phyloP scores from a whole-genome alignment of 2,888 invertebrate species.

The Cephus pygmeus region DNA sequence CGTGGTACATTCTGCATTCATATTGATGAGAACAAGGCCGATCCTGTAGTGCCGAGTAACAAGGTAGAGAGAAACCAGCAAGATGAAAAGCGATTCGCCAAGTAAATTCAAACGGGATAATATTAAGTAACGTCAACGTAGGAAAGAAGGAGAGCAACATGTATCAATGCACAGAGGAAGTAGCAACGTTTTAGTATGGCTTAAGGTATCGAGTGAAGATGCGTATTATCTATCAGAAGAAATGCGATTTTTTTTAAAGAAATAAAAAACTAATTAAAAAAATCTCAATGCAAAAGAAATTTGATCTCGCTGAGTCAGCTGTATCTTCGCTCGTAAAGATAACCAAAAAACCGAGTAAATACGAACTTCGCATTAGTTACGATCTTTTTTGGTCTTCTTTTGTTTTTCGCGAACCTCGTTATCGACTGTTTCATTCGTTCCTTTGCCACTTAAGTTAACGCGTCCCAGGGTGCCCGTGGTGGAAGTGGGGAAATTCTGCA shows the following conservation, averaged over 20 bases:
- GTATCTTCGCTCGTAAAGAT: not conserved
- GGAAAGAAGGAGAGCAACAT: not conserved
- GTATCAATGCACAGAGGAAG: not conserved
- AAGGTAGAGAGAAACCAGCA: not conserved
- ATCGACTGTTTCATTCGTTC: slow-evolving; percentile 27
- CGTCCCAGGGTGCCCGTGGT: not conserved
- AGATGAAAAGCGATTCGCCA: not conserved
- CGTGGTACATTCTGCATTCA: not conserved
- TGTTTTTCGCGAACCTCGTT: slow-evolving; percentile 38
- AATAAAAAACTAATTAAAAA: not conserved
- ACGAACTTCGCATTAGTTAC: not conserved
- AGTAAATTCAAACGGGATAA: not conserved
- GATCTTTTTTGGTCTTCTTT: not conserved
- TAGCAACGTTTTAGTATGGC: not conserved
- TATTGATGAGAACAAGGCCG: not conserved
- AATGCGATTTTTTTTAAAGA: no score
- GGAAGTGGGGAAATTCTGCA: slow-evolving; percentile 40
- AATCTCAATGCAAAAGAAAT: not conserved
- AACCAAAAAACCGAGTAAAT: not conserved
- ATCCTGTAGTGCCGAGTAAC: not conserved
- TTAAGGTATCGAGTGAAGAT: not conserved
- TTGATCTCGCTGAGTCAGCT: not conserved
- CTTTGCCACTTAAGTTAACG: not conserved
- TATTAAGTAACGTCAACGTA: not conserved
- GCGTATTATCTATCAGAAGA: not conserved